phyloP scores from a whole-genome alignment of 1,140 invertebrate genomes.

The Drosophila repletoides region DNA sequence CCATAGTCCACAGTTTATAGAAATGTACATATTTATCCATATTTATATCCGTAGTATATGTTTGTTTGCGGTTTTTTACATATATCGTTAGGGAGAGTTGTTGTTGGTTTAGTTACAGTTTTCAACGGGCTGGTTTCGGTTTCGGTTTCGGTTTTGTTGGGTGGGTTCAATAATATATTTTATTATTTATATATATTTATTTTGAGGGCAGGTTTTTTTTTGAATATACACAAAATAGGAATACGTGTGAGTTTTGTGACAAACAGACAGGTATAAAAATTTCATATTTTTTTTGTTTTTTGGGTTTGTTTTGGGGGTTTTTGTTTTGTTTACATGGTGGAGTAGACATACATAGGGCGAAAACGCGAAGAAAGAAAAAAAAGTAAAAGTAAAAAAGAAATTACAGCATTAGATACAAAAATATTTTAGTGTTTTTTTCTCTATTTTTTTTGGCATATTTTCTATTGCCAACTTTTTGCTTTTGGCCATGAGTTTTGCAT shows the following conservation, averaged over 20 bases:
- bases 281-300: conserved; percentile 22
- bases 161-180: conserved; percentile 23
- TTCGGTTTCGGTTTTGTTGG: conserved; percentile 48
- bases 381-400: conserved; percentile 76
- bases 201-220: conserved; percentile 60
- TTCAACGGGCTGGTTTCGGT: conserved; percentile 53
- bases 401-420: conserved; percentile 80
- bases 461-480: not conserved
- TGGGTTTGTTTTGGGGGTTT: conserved; percentile 14
- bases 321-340: conserved; percentile 41
- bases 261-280: conserved; percentile 61
- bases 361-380: conserved; percentile 74
- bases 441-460: conserved; percentile 10
- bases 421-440: conserved; percentile 51
- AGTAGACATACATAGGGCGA: conserved; percentile 63
- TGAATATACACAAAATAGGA: conserved; percentile 67
- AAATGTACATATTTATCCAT: conserved; percentile 38
- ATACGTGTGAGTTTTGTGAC: conserved; percentile 57
- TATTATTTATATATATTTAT: conserved; percentile 39
- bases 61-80: conserved; percentile 27
- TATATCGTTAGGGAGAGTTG: conserved; percentile 53
- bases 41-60: conserved; percentile 25
- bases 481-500: conserved; percentile 6
- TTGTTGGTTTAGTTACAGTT: conserved; percentile 68
- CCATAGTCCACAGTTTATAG: conserved; percentile 53